Conservation (phyloP, 2,113 vertebrate genomes). For the Manacus vitellinus region DNA sequence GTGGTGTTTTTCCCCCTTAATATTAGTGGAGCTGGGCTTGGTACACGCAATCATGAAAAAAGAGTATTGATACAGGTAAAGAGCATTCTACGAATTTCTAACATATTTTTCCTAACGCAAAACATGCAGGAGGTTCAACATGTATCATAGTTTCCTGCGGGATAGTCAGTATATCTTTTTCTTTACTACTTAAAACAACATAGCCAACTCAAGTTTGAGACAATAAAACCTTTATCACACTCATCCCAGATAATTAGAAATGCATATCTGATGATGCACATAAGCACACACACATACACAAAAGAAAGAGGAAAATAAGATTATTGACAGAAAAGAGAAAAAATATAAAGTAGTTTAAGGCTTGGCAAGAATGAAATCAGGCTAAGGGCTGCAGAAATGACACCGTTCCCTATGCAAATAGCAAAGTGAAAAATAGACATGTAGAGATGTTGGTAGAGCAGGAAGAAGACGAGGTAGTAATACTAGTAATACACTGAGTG, state of each 20-base stretch:
- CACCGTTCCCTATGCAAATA: background rate
- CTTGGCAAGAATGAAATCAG: background rate
- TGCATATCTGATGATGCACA: background rate
- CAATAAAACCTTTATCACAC: background rate
- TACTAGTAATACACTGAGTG: background rate
- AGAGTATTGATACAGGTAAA: slow-evolving; percentile 20
- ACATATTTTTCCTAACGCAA: slow-evolving; percentile 41
- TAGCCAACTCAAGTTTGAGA: background rate
- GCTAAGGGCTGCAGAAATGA: background rate
- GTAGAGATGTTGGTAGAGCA: background rate
- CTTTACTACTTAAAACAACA: background rate
- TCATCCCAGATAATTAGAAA: slow-evolving; percentile 3
- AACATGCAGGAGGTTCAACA: slow-evolving; percentile 38
- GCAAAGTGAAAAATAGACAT: background rate
- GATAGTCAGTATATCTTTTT: slow-evolving; percentile 1
- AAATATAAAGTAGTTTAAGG: background rate
- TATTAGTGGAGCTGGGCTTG: background rate
- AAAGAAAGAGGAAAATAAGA: background rate
- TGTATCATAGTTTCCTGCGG: background rate
- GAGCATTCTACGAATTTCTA: slow-evolving; percentile 7
- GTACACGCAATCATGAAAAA: slow-evolving; percentile 7
- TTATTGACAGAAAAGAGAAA: background rate
- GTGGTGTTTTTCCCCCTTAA: background rate
- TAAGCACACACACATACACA: background rate
- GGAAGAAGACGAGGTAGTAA: background rate